Evolutionary conservation across 2,888 invertebrate genomes (phyloP).

Genomic region (Halocaridina rubra): DNA sequence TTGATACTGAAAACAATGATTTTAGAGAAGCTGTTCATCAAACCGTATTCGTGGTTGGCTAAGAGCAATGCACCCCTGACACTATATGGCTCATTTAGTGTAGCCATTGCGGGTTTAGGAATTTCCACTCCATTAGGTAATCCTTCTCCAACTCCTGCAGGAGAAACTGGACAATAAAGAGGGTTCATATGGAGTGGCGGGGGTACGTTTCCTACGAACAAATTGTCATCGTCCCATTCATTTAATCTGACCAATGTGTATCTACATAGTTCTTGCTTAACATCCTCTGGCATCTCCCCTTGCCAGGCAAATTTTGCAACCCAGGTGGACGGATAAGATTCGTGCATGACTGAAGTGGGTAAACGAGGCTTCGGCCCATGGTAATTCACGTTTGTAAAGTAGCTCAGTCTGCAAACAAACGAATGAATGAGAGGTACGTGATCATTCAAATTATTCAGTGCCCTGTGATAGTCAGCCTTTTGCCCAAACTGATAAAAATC

Average conservation of each 20-base stretch:
- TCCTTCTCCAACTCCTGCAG: too few species aligned
- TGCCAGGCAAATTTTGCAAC: constrained; percentile 45
- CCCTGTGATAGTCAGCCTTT: background rate
- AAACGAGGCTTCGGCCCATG: constrained; percentile 31
- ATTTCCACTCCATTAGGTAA: too few species aligned
- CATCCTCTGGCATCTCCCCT: constrained; percentile 19
- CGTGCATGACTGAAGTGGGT: background rate
- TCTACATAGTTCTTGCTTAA: constrained; percentile 19
- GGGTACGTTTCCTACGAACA: background rate
- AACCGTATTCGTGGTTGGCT: constrained; percentile 17
- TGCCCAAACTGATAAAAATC: constrained; percentile 15
- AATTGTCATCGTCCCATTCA: background rate
- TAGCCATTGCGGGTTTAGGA: too few species aligned
- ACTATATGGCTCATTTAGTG: constrained; percentile 1
- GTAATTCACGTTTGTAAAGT: background rate
- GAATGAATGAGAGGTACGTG: background rate
- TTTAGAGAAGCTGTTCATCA: constrained; percentile 34
- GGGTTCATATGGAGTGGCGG: too few species aligned
- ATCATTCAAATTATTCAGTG: background rate
- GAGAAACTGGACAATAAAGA: too few species aligned
- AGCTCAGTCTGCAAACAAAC: constrained; percentile 11
- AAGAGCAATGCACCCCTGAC: constrained; percentile 27
- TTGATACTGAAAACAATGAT: constrained; percentile 33
- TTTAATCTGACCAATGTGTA: constrained; percentile 9
- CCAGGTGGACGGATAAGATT: constrained; percentile 17